Evolutionary conservation across 1,140 invertebrate genomes (phyloP).

Genomic region (Drosophila kurseongensis): DNA sequence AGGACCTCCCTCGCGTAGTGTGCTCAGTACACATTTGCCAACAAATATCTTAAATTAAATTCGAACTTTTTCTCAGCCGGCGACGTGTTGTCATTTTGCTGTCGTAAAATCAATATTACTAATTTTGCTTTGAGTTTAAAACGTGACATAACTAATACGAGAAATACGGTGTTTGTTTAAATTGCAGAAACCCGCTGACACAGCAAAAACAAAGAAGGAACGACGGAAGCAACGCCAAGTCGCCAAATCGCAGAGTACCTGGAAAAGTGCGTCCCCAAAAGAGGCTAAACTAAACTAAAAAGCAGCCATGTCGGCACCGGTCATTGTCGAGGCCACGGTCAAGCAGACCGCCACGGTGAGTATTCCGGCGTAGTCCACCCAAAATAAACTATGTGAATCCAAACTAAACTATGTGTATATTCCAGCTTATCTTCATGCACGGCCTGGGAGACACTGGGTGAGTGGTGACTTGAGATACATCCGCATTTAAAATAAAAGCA

Average conservation of each 20-base stretch:
- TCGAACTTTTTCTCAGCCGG: neutral
- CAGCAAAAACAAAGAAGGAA: conserved; percentile 14
- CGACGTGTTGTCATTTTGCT: conserved; percentile 49
- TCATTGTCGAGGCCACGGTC: conserved; percentile 90
- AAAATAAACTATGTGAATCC: neutral
- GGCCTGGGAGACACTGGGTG: conserved; percentile 90
- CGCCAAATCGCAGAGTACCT: conserved; percentile 31
- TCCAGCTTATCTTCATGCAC: conserved; percentile 90
- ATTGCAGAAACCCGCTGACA: conserved; percentile 30
- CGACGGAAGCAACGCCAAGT: conserved; percentile 25
- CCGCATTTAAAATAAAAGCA: neutral
- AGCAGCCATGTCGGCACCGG: conserved; percentile 87
- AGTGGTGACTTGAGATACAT: conserved; percentile 48
- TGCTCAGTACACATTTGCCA: neutral
- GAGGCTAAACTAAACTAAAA: conserved; percentile 58
- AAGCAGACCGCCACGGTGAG: conserved; percentile 93
- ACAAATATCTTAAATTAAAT: too few species aligned
- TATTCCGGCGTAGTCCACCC: conserved; percentile 18
- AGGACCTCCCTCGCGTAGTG: too few species aligned
- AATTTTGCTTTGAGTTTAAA: conserved; percentile 66
- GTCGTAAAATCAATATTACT: conserved; percentile 77
- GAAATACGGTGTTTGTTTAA: conserved; percentile 2
- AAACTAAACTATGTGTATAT: conserved; percentile 46
- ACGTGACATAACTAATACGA: conserved; percentile 71
- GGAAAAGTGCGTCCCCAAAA: conserved; percentile 26